Percentiles rank a stretch among this genome's conserved stretches.
phyloP scores from a whole-genome alignment of 2,797 vertebrate species.

The Hylomyscus alleni region DNA sequence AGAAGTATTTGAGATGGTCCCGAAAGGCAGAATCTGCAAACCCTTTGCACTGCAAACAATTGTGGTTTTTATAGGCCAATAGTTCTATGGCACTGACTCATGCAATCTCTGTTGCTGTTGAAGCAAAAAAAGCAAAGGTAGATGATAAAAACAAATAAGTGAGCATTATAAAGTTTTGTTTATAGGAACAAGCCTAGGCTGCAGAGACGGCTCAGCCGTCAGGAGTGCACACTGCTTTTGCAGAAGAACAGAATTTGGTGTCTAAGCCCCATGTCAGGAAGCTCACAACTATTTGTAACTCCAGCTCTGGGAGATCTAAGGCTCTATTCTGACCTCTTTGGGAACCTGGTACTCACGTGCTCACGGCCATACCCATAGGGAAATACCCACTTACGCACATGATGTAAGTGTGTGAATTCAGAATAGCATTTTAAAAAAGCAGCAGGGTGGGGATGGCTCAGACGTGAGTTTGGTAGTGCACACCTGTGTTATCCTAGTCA shows the following conservation, averaged over 20 bases:
- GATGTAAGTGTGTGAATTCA: neutral
- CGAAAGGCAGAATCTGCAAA: neutral
- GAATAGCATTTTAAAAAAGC: neutral
- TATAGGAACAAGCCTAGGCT: neutral
- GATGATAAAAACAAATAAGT: neutral
- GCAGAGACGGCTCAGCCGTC: neutral
- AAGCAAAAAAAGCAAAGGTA: neutral
- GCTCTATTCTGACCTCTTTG: neutral
- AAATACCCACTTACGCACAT: neutral
- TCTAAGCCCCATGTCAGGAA: neutral
- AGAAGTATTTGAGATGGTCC: conserved; percentile 42
- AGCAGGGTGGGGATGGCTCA: neutral
- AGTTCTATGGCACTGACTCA: neutral
- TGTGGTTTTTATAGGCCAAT: neutral
- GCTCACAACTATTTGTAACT: neutral
- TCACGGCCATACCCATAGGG: neutral
- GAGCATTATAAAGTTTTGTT: neutral
- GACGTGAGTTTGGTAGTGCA: neutral
- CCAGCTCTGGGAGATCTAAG: neutral
- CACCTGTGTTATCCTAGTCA: neutral
- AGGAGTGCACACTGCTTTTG: neutral
- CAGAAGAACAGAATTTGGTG: neutral
- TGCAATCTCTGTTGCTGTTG: neutral
- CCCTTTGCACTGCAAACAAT: conserved; percentile 48
- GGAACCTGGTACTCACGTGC: neutral